A percentile compares a stretch with the other conserved stretches of the same genome.
Evolutionary conservation across 2,888 invertebrate genomes (phyloP).

Genomic region (Rhingia campestris): DNA sequence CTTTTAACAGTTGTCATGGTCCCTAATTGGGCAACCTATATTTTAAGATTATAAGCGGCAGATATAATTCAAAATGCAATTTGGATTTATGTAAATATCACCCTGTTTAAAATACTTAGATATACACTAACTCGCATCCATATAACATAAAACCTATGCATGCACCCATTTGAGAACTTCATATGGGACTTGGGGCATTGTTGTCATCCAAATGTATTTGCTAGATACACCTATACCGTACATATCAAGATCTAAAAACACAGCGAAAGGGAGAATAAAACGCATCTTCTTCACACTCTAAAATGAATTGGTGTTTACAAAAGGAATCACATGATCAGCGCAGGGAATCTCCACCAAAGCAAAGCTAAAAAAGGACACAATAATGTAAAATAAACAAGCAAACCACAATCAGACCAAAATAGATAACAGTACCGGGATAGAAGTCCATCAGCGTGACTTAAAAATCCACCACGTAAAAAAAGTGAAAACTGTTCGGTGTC

Average conservation of each 20-base stretch:
- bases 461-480: constrained; percentile 14
- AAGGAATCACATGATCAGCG: too few relatives aligned
- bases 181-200: constrained; percentile 31
- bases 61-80: too few relatives aligned
- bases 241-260: not conserved
- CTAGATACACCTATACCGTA: constrained; percentile 5
- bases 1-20: too few relatives aligned
- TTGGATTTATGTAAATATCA: too few relatives aligned
- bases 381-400: constrained; percentile 20
- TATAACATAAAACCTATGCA: not conserved
- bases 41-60: too few relatives aligned
- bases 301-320: constrained; percentile 12
- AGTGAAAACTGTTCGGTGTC: constrained; percentile 6
- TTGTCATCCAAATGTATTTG: constrained; percentile 10
- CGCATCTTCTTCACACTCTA: not conserved
- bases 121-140: not conserved
- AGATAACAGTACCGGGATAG: constrained; percentile 55
- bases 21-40: too few relatives aligned
- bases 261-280: not conserved
- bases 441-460: constrained; percentile 47
- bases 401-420: constrained; percentile 41
- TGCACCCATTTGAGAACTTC: not conserved
- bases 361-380: constrained; percentile 8
- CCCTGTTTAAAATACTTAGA: too few relatives aligned
- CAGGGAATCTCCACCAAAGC: constrained; percentile 17